These are phyloP conservation scores for Oceanodroma leucorhoa DNA, from an alignment of 2,797 vertebrate species.

Conservation along the genomic window DNA sequence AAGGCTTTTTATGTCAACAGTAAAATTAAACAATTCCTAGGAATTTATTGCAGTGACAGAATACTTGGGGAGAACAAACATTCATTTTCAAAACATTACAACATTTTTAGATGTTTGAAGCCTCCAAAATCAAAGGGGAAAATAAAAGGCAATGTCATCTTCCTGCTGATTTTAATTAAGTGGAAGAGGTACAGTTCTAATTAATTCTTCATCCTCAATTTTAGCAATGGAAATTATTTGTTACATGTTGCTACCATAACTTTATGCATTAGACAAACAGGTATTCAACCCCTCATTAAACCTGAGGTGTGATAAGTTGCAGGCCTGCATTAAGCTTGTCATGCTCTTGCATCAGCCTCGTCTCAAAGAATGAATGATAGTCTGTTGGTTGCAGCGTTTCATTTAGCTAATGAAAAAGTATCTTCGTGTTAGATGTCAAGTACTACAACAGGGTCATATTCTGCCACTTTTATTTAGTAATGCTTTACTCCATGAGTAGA, in stretches of 20 bases:
- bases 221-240: not conserved
- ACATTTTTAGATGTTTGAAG: not conserved
- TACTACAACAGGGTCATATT: slow-evolving; percentile 60
- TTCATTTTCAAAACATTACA: not conserved
- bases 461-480: slow-evolving; percentile 46
- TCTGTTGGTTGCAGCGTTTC: slow-evolving; percentile 7
- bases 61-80: not conserved
- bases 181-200: not conserved
- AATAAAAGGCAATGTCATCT: not conserved
- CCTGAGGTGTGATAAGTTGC: slow-evolving; percentile 61
- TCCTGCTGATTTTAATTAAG: slow-evolving; percentile 15
- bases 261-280: slow-evolving; percentile 35
- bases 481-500: slow-evolving; percentile 46
- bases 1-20: not conserved
- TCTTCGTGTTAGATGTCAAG: slow-evolving; percentile 60
- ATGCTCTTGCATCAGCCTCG: slow-evolving; percentile 40
- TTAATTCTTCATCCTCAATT: not conserved
- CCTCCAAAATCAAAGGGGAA: not conserved
- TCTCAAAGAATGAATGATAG: slow-evolving; percentile 37
- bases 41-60: not conserved
- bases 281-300: slow-evolving; percentile 51
- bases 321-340: slow-evolving; percentile 58
- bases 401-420: slow-evolving; percentile 44
- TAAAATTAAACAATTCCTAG: not conserved
- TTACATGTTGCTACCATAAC: not conserved